These are phyloP conservation scores for Monodelphis domestica DNA, from an alignment of 2,797 vertebrate genomes.

Conservation along the genomic window DNA sequence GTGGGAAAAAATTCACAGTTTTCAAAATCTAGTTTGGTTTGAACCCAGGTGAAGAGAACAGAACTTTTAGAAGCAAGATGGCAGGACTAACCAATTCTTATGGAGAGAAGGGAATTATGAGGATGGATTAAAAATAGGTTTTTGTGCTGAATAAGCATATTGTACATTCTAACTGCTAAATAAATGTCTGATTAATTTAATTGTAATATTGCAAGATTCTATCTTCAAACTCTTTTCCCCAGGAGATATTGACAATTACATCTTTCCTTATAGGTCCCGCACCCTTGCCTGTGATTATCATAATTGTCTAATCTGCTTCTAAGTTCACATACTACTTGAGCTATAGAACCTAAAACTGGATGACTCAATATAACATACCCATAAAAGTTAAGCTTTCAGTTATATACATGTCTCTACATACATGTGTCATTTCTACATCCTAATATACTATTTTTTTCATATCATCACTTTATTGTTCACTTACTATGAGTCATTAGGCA, in stretches of 20 bases:
- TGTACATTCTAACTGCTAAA: not conserved
- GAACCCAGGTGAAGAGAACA: not conserved
- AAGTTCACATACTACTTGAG: constrained; percentile 16
- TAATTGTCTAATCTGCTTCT: not conserved
- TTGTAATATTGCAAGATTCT: not conserved
- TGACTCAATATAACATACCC: not conserved
- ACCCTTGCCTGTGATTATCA: constrained; percentile 25
- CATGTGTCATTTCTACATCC: not conserved
- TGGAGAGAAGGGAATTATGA: not conserved
- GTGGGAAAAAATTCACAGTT: not conserved
- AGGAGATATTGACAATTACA: not conserved
- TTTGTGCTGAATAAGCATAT: not conserved
- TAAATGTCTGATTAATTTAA: not conserved
- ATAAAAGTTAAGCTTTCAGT: not conserved
- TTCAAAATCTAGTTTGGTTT: not conserved
- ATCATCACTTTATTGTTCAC: not conserved
- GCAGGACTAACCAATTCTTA: not conserved
- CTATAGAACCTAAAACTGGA: not conserved
- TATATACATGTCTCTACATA: not conserved
- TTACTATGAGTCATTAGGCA: not conserved
- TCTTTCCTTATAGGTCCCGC: constrained; percentile 17
- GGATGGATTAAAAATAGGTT: not conserved
- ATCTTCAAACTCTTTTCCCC: not conserved
- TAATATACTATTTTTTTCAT: not conserved
- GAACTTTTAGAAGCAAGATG: not conserved